Base-by-base conservation (phyloP, 2,888 invertebrate genomes). In the Drosophila neotestacea region DNA sequence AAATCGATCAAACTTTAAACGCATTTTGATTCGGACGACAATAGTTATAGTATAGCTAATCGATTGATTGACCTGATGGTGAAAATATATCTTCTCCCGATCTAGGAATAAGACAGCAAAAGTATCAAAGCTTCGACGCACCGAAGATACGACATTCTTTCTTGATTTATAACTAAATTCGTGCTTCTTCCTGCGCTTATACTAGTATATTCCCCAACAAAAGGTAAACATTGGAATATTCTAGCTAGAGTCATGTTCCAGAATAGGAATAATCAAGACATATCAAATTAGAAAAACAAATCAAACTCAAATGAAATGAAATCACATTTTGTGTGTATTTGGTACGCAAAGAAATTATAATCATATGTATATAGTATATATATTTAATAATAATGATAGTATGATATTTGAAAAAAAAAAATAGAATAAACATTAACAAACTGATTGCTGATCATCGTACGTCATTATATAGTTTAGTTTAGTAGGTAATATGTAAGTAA, bases 271-370 rank as follows among this genome's bases (percentile, higher is more conserved):
- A 2, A 7, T 6, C 28, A 51, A 4, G n/a, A 44, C 30, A 67
- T 27, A 47, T 39, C 2, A 11, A 42, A 13, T 39, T 22, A 32
- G 34, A 5, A 39, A 47, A 47, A 28, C 47, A 55, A 55, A 34
- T 48, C 27, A 58, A 54, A 63, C 34, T 9, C 16, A 59, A 44
- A 30, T 69, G 48, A 77, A 71, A 74, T 79, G 48, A 81, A 84
- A 85, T 87, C 88, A 87, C 85, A 87, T 69, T 70, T 81, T 87
- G 73, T 84, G 85, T 84, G 80, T 84, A 87, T 84, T 84, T 87
- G 83, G 88, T 84, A 87, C 76, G 72, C 85, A 85, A 83, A 85
- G 79, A 85, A 82, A 70, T 84, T 67, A 67, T 81, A 80, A 80
- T 71, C 32, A 44, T 61, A 55, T 63, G 16, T 62, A 16, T 30